Evolutionary conservation across 2,113 vertebrate genomes (phyloP), one percentile per base, ranked within the genome.

Genomic region (Rhinopithecus roxellana): DNA sequence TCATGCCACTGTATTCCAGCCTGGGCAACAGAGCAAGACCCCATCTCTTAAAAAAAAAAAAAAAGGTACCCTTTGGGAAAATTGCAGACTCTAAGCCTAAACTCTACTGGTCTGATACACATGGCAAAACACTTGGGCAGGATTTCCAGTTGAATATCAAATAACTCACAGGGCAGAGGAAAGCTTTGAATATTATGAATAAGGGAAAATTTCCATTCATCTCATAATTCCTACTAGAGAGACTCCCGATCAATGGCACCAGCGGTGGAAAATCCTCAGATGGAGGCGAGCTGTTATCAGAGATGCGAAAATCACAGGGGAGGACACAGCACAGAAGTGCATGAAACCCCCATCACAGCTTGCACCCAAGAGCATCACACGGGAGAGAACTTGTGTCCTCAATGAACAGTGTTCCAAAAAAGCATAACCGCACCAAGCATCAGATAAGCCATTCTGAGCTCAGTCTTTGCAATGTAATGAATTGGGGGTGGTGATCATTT

Each of bases 181-280:
- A n/a, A 67, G 55, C 97, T 97, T 67, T 96, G 89, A 93, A 48
- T 70, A 30, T 72, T 43, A 40, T 93, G 90, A 93, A 95, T 96
- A 74, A 75, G 30, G 23, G 83, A 55, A 93, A 93, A 94, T 95
- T 93, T 95, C 82, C 85, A 94, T 91, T 95, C 97, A 94, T 81
- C 72, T 86, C 48, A 5, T 93, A 55, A 95, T 79, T 94, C 87
- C 83, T 2, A 6, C 67, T 38, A 35, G 52, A 94, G 93, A 93
- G 87, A 83, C 52, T 64, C 74, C 12, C 23, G 4, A 14, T 98
- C 96, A 96, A 87, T 93, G 50, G 89, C 27, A 23, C n/a, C 38
- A 6, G 27, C 0, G 67, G 23, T 74, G 93, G 93, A 86, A 27
- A 75, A 43, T 78, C 78, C 84, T 43, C 0, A 1, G 67, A 32